Base-by-base conservation (phyloP, 2,888 invertebrate genomes). In the Rapana venosa region DNA sequence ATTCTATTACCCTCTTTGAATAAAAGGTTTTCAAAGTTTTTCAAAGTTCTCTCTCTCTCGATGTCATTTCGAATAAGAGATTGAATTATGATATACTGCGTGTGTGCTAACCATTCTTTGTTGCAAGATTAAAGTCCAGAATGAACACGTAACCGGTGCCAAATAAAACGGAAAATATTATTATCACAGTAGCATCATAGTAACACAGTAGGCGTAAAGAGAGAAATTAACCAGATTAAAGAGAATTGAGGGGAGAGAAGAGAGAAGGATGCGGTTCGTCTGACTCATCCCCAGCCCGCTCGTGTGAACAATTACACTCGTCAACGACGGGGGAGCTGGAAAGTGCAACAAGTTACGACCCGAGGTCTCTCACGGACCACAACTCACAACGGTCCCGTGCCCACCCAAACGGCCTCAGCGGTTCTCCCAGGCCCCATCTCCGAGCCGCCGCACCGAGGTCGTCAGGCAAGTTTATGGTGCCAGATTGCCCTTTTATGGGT, bases 401-500 rank as follows among this genome's bases (percentile, higher is more conserved):
- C 32, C 79, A 79, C 20, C 36, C 81, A 83, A 83, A 83, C 81
- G 47, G 47, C 81, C 26, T 17, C 22, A 15, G 47, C 47, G 26
- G 36, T 36, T 83, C 81, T 47, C 81, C 47, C 81, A 83, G 47
- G 36, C 36, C 47, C 47, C 81, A 36, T 47, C 47, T 20, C 36
- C 47, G 8, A 22, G 20, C 36, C 26, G 26, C 47, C 8, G 47
- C 47, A 13, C 81, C 22, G 47, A 26, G 81, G 81, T 83, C 81
- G 81, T 83, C 81, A 36, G 47, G 22, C 81, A 13, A 26, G 81
- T 83, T 83, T 83, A 83, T 83, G 81, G 81, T 47, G 81, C 81
- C 81, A 83, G 81, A 36, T 47, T 36, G 81, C 81, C 47, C 36
- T 83, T 83, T 83, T 83, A 83, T 83, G 81, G 81, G 81, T 83